Evolutionary conservation across 2,797 vertebrate genomes (phyloP).

Genomic region (Microcaecilia unicolor): DNA sequence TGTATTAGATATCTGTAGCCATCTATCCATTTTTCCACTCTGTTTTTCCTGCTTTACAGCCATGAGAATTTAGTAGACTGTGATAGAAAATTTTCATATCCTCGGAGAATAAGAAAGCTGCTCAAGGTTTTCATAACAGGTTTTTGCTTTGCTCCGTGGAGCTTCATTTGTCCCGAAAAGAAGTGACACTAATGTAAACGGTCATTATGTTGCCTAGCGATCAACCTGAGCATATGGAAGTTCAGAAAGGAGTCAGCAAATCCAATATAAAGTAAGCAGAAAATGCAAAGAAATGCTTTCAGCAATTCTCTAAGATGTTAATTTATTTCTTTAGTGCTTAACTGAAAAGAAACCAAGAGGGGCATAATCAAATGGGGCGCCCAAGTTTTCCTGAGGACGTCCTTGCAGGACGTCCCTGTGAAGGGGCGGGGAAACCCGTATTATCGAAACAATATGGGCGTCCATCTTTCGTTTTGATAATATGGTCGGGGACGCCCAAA

Average conservation of each 20-base stretch:
- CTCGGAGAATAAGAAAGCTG: background rate
- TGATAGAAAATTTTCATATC: background rate
- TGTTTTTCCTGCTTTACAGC: too few species aligned
- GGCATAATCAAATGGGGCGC: too few species aligned
- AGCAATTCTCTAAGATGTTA: constrained; percentile 10
- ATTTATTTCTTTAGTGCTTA: constrained; percentile 19
- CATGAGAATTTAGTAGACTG: background rate
- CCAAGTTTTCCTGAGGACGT: too few species aligned
- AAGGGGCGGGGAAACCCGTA: too few species aligned
- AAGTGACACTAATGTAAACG: background rate
- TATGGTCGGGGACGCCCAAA: too few species aligned
- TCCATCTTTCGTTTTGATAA: too few species aligned
- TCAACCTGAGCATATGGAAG: background rate
- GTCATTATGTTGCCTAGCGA: background rate
- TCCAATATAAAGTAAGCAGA: background rate
- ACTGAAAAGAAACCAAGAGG: constrained; percentile 17
- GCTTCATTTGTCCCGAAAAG: background rate
- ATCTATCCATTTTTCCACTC: background rate
- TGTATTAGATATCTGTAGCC: too few species aligned
- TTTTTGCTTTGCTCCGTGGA: background rate
- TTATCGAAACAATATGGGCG: too few species aligned
- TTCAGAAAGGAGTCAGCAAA: background rate
- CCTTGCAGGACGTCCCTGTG: too few species aligned
- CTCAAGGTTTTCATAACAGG: background rate
- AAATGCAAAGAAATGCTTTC: constrained; percentile 11